These are phyloP conservation scores for Alviniconcha marisindica DNA, from an alignment of 1,140 invertebrate species.

Conservation along the genomic window DNA sequence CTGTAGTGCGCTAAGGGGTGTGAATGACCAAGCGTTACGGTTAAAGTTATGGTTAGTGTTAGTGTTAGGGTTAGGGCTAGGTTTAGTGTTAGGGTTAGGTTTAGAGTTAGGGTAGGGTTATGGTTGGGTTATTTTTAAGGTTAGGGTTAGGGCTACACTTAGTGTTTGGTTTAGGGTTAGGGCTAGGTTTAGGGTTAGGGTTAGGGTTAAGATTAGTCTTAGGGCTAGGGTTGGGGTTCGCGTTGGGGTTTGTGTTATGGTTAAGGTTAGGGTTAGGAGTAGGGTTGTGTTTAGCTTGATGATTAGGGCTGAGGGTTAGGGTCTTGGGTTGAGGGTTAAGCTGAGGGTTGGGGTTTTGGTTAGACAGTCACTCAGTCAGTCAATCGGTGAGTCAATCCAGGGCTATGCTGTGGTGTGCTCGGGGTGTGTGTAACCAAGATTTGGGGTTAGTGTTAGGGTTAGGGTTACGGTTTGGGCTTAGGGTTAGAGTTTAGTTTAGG, in stretches of 20 bases:
- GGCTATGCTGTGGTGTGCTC: too few relatives aligned
- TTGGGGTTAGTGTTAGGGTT: too few relatives aligned
- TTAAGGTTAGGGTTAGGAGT: conserved; percentile 53
- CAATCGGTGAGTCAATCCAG: too few relatives aligned
- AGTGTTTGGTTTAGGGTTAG: conserved; percentile 48
- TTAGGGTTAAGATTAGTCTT: too few relatives aligned
- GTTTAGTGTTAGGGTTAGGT: conserved; percentile 52
- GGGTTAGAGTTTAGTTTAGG: too few relatives aligned
- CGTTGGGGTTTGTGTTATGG: conserved; percentile 42
- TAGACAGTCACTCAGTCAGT: too few relatives aligned
- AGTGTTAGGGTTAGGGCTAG: conserved; percentile 49
- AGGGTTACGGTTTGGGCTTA: too few relatives aligned
- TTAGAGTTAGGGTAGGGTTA: conserved; percentile 51
- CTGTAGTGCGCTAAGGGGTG: too few relatives aligned
- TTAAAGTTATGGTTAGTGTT: conserved; percentile 48
- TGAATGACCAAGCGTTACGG: conserved; percentile 43
- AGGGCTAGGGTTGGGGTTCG: conserved; percentile 50
- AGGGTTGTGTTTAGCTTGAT: conserved; percentile 48
- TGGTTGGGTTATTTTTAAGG: conserved; percentile 49
- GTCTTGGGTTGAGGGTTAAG: conserved; percentile 42
- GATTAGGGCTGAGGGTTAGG: conserved; percentile 50
- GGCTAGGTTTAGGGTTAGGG: conserved; percentile 47
- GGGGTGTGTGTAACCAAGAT: too few relatives aligned
- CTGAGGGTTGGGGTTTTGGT: too few relatives aligned
- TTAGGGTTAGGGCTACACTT: conserved; percentile 45